phyloP scores from a whole-genome alignment of 2,797 vertebrate species.

The Rhabdomys pumilio region DNA sequence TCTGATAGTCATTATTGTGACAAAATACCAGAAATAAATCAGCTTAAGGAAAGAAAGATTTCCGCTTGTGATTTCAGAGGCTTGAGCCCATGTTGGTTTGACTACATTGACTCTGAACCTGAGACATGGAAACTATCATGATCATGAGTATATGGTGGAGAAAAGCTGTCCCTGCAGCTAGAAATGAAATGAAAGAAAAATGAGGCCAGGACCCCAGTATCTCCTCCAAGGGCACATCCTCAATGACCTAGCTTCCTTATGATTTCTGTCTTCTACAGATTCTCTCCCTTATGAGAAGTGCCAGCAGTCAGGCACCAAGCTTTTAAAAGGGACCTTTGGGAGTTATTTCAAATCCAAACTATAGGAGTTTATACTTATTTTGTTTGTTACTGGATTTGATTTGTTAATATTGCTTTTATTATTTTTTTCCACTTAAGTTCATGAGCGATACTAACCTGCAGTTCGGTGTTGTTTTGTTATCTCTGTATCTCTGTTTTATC shows the following conservation, averaged over 20 bases:
- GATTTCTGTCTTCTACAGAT: neutral
- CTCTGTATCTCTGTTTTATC: neutral
- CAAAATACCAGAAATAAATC: neutral
- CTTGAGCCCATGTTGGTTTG: neutral
- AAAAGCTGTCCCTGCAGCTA: neutral
- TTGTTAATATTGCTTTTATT: conserved; percentile 20
- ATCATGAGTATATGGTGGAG: neutral
- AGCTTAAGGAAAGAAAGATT: neutral
- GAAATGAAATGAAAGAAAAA: neutral
- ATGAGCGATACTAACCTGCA: neutral
- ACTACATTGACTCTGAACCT: neutral
- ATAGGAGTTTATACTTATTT: neutral
- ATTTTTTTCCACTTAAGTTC: neutral
- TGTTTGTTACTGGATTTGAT: conserved; percentile 28
- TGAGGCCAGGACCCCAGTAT: neutral
- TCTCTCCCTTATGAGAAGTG: too few relatives aligned
- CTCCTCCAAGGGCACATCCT: neutral
- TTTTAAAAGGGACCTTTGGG: neutral
- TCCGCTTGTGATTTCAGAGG: neutral
- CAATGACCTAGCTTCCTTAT: neutral
- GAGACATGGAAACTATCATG: neutral
- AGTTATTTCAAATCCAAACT: neutral
- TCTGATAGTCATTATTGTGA: neutral
- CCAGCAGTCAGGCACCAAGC: too few relatives aligned
- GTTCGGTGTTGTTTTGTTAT: conserved; percentile 14